Evolutionary conservation across 2,888 invertebrate genomes (phyloP), one percentile per base, ranked within the genome.

Genomic region (Drosophila algonquin): DNA sequence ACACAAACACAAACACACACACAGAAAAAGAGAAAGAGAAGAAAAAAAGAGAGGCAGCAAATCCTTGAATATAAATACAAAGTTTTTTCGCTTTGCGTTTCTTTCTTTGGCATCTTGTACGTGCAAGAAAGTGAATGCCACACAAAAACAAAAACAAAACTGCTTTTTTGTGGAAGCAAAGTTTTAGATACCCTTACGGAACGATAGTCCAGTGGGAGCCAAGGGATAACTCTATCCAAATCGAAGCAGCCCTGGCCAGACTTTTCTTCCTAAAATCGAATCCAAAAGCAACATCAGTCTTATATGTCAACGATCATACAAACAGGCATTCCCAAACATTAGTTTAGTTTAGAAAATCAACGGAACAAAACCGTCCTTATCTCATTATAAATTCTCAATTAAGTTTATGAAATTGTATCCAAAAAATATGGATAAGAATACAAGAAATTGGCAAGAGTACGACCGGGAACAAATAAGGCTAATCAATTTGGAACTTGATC

Each of bases 41-140:
- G 1, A 12, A 4, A 35, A 12, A 35, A 5, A 35, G 35, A 12
- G 12, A 35, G 12, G 12, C 12, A 35, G 35, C 35, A 68, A 68
- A 57, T 68, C 69, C 46, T 58, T 40, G 53, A 70, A 59, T 59
- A 69, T 59, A 69, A 69, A 69, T 69, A 69, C 58, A 69, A 69
- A 61, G 62, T 71, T 71, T 61, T 70, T 62, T 46, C 53, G 69
- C 69, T 69, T 58, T 71, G 50, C 61, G 46, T 61, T 55, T n/a
- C 61, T 32, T 55, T 46, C 69, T 68, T 57, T 57, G 62, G 54
- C 75, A 62, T 65, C 74, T 58, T 75, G 50, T 68, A 68, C 73
- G 68, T 61, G 61, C 68, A 75, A 69, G 70, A 69, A 68, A 55
- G 40, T 55, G 61, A 50, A 45, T 40, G 45, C 32, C 46, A 12